A percentile compares a stretch with the other conserved stretches of the same genome.
These are phyloP conservation scores for Lontra canadensis DNA, from an alignment of 2,113 vertebrate species.

Conservation along the genomic window DNA sequence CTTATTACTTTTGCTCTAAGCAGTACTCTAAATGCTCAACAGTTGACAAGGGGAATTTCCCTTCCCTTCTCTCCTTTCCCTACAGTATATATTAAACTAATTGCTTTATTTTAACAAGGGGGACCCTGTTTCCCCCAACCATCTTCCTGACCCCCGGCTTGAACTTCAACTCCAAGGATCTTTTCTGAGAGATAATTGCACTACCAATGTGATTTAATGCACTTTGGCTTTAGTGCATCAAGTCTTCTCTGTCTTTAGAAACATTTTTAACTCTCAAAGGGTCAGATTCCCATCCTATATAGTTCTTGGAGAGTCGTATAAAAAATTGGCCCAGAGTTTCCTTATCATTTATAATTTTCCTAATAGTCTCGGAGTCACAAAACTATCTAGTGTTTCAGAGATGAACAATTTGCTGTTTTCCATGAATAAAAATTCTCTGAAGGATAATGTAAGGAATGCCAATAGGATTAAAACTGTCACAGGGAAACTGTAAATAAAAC, in stretches of 20 bases:
- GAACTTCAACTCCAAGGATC: slow-evolving; percentile 61
- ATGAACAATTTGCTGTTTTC: slow-evolving; percentile 60
- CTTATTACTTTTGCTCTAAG: slow-evolving; percentile 74
- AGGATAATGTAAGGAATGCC: slow-evolving; percentile 40
- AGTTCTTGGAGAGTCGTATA: slow-evolving; percentile 65
- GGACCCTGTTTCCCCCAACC: slow-evolving; percentile 43
- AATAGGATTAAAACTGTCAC: slow-evolving; percentile 53
- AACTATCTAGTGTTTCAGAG: slow-evolving; percentile 66
- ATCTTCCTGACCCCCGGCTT: slow-evolving; percentile 54
- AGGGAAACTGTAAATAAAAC: slow-evolving; percentile 54
- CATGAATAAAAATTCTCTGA: slow-evolving; percentile 51
- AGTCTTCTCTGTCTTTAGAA: slow-evolving; percentile 42
- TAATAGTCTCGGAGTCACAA: slow-evolving; percentile 63
- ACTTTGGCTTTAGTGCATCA: neutral
- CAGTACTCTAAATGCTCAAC: slow-evolving; percentile 50
- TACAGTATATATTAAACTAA: slow-evolving; percentile 76
- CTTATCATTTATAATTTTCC: slow-evolving; percentile 80
- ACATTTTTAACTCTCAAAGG: slow-evolving; percentile 68
- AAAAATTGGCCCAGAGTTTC: slow-evolving; percentile 71
- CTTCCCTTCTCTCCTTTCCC: slow-evolving; percentile 58
- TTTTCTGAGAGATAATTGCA: slow-evolving; percentile 65
- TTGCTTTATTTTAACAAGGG: slow-evolving; percentile 79
- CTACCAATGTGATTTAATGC: slow-evolving; percentile 22
- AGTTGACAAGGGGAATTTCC: slow-evolving; percentile 77
- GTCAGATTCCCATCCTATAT: slow-evolving; percentile 67